Conservation (phyloP, 2,888 invertebrate species). For the Mechanitis messenoides region DNA sequence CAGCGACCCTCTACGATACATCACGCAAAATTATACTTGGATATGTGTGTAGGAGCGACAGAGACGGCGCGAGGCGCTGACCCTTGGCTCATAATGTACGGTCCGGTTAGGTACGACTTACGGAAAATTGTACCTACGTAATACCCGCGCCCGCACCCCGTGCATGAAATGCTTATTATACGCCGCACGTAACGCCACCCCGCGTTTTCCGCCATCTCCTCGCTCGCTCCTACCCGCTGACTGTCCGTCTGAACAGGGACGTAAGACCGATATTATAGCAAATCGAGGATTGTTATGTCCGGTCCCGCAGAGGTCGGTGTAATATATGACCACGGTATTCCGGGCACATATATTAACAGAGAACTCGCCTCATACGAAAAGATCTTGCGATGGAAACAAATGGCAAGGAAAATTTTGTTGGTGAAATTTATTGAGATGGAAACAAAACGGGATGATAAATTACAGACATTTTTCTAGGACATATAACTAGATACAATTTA, state of each 20-base stretch:
- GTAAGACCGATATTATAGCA: slow-evolving; percentile 75
- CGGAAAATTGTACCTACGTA: slow-evolving; percentile 73
- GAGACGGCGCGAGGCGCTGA: slow-evolving; percentile 71
- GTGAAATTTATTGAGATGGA: slow-evolving; percentile 68
- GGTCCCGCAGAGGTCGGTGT: slow-evolving; percentile 76
- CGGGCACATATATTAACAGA: slow-evolving; percentile 77
- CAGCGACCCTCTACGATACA: slow-evolving; percentile 64
- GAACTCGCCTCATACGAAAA: slow-evolving; percentile 76
- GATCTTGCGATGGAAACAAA: slow-evolving; percentile 77
- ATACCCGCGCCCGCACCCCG: slow-evolving; percentile 67
- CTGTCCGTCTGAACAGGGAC: slow-evolving; percentile 59
- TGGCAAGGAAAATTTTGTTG: slow-evolving; percentile 74
- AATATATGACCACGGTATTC: slow-evolving; percentile 78
- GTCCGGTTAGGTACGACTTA: slow-evolving; percentile 78
- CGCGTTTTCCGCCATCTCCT: slow-evolving; percentile 54
- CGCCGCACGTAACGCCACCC: slow-evolving; percentile 74
- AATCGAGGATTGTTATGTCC: slow-evolving; percentile 78
- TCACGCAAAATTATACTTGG: slow-evolving; percentile 73
- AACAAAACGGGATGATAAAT: slow-evolving; percentile 61
- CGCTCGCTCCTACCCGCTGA: slow-evolving; percentile 53
- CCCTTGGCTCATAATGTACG: slow-evolving; percentile 77
- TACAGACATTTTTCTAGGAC: slow-evolving; percentile 52
- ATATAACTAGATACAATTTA: slow-evolving; percentile 27
- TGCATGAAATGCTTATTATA: slow-evolving; percentile 80
- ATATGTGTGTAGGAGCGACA: slow-evolving; percentile 58